Base-by-base conservation (phyloP, 2,113 vertebrate genomes). In the Oryctolagus cuniculus region DNA sequence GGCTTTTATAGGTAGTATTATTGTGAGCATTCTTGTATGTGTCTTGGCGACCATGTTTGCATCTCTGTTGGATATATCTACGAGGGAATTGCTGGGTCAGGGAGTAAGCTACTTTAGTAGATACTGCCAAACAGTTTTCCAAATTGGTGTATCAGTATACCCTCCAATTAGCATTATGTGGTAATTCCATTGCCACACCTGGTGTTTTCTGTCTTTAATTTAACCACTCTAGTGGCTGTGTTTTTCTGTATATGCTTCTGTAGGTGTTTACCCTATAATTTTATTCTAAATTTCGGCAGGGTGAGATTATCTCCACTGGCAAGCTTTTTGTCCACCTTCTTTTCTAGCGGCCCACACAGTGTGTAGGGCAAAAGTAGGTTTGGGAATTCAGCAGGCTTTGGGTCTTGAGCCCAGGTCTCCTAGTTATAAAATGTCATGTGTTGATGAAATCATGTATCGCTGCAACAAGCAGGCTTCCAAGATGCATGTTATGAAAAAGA, bases 251-350 rank as follows among this genome's bases (percentile, higher is more conserved):
- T 88, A 34, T 79, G n/a, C 70, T 85, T 81, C 88, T 74, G 63
- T 4, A 73, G 63, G 8, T 7, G 75, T 70, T 87, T 75, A 51
- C 31, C 44, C 29, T 53, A 9, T 63, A 80, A 87, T 93, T 88
- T 95, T 64, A 73, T 96, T 94, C 89, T 69, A 34, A 86, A 70
- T 70, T 36, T 74, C 75, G 22, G 66, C 49, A 93, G 89, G 25
- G 38, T 73, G 15, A 3, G 63, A 19, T 66, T 36, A 38, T 49
- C 49, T 84, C 53, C 51, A 73, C 24, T 66, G 77, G 16, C 67
- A 44, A 78, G 19, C 15, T 55, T 21, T 64, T 89, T 75, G 22
- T 79, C 64, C 55, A 2, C 31, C 7, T 1, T 91, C 10, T 89
- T 19, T 29, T 11, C 55, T n/a, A 80, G 27, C 72, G 88, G 38